Evolutionary conservation across 2,797 vertebrate genomes (phyloP).

Genomic region (Chelmon rostratus): DNA sequence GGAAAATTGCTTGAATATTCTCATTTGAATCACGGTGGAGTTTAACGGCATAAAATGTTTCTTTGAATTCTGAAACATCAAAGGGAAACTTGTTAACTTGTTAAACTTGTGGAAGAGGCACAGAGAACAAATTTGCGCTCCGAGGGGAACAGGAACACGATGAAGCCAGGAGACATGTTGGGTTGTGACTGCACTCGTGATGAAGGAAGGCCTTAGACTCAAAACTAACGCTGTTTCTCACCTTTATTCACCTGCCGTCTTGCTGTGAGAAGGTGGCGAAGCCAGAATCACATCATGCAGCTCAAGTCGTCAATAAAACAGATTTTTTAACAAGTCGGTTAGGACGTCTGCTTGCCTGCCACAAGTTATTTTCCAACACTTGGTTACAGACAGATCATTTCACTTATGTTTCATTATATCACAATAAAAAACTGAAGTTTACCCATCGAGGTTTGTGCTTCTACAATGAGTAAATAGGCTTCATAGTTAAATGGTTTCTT

Average conservation of each 20-base stretch:
- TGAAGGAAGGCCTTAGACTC: not conserved
- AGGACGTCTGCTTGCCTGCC: too few relatives aligned
- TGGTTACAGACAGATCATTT: too few relatives aligned
- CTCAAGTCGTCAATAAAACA: too few relatives aligned
- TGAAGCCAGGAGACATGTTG: not conserved
- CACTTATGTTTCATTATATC: too few relatives aligned
- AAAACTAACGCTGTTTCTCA: not conserved
- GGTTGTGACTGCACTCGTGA: constrained; percentile 3
- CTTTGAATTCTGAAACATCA: constrained; percentile 37
- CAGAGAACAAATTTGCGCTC: constrained; percentile 1
- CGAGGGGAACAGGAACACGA: constrained; percentile 2
- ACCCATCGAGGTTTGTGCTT: too few relatives aligned
- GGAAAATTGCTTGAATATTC: not conserved
- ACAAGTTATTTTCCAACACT: too few relatives aligned
- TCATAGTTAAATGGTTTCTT: too few relatives aligned
- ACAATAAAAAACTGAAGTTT: too few relatives aligned
- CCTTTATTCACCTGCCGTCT: constrained; percentile 1
- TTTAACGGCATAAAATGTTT: not conserved
- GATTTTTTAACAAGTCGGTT: too few relatives aligned
- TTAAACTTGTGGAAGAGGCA: constrained; percentile 24
- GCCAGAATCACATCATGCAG: not conserved
- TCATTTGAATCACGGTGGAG: constrained; percentile 8
- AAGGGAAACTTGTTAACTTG: constrained; percentile 24
- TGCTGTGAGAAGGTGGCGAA: not conserved
- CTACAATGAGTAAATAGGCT: too few relatives aligned